A percentile compares a stretch with the other conserved stretches of the same genome.
These are phyloP conservation scores for Vicugna pacos DNA, from an alignment of 2,113 vertebrate species.

Conservation along the genomic window DNA sequence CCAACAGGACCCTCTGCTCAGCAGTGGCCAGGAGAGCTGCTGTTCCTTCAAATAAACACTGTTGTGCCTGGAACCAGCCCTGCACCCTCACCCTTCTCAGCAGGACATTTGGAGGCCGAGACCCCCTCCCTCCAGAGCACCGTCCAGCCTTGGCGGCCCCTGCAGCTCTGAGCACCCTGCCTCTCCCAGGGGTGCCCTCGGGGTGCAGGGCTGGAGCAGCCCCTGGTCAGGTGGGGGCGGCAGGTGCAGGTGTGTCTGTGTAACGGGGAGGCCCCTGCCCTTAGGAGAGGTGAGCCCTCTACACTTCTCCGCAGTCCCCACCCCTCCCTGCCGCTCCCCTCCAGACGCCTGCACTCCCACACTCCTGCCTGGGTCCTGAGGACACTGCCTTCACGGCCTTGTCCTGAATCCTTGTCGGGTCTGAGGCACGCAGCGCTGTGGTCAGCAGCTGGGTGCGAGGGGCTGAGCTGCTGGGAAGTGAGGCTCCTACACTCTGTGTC, in stretches of 20 bases:
- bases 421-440: not conserved
- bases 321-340: not conserved
- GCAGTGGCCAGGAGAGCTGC: too few species aligned
- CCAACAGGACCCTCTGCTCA: too few species aligned
- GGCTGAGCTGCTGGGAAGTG: not conserved
- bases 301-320: not conserved
- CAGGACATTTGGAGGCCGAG: not conserved
- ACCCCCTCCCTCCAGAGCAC: not conserved
- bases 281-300: not conserved
- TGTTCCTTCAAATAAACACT: too few species aligned
- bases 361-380: not conserved
- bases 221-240: not conserved
- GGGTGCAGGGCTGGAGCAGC: not conserved
- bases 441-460: not conserved
- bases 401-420: rapidly evolving
- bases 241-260: not conserved
- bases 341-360: not conserved
- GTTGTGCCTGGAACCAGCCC: not conserved
- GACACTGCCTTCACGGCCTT: not conserved
- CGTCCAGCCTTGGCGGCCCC: not conserved
- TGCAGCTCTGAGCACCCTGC: not conserved
- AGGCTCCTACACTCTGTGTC: not conserved
- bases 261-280: not conserved
- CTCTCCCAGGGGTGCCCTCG: not conserved
- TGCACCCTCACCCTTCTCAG: not conserved